Evolutionary conservation across 2,888 invertebrate genomes (phyloP).

Genomic region (Platycheirus albimanus): DNA sequence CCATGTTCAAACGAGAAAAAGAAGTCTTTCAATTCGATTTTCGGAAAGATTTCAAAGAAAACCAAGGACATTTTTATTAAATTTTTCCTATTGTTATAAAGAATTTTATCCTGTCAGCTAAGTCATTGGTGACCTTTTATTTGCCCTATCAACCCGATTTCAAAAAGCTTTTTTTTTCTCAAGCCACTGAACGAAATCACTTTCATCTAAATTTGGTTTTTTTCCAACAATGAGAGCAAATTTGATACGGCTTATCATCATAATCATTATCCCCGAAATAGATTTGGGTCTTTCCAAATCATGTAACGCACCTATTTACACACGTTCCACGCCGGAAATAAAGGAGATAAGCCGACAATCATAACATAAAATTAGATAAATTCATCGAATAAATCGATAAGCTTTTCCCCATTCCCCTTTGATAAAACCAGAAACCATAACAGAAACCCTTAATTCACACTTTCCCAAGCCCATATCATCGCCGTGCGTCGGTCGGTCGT

Average conservation of each 20-base stretch:
- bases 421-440: slow-evolving; percentile 11
- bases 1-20: too few relatives aligned
- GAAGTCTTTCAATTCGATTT: too few relatives aligned
- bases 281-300: neutral
- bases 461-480: slow-evolving; percentile 22
- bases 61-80: too few relatives aligned
- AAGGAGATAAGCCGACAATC: slow-evolving; percentile 14
- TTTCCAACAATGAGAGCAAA: too few relatives aligned
- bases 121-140: neutral
- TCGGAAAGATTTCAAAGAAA: too few relatives aligned
- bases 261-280: neutral
- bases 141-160: too few relatives aligned
- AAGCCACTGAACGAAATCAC: too few relatives aligned
- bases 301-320: neutral
- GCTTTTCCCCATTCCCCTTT: neutral
- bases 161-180: too few relatives aligned
- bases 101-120: neutral
- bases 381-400: slow-evolving; percentile 21
- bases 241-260: too few relatives aligned
- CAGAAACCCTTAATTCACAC: neutral
- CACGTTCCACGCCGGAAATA: slow-evolving; percentile 13
- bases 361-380: neutral
- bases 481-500: too few relatives aligned
- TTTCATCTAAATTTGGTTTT: too few relatives aligned
- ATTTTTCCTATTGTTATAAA: too few relatives aligned